Evolutionary conservation across 2,888 invertebrate species (phyloP).

Genomic region (Caenorhabditis wallacei): DNA sequence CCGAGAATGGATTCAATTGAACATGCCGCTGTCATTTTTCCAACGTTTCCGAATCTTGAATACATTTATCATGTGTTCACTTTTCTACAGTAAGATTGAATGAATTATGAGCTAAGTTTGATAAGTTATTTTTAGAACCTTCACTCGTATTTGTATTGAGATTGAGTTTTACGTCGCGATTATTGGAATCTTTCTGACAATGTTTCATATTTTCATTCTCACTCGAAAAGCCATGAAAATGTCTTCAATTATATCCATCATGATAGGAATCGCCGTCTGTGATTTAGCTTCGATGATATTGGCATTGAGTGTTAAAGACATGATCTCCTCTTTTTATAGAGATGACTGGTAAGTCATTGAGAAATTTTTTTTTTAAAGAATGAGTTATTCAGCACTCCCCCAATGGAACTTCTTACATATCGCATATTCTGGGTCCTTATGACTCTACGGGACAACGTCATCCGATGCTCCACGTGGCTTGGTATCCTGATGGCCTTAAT

Average conservation of each 20-base stretch:
- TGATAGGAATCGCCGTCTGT: constrained; percentile 14
- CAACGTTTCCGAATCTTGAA: neutral
- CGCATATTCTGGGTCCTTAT: neutral
- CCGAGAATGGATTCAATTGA: neutral
- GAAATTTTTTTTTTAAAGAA: neutral
- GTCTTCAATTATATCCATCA: constrained; percentile 12
- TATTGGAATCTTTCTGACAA: neutral
- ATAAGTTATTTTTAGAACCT: no score
- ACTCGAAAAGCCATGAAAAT: constrained; percentile 3
- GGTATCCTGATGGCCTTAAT: constrained; percentile 14
- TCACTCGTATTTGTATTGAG: neutral
- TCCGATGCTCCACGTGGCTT: constrained; percentile 21
- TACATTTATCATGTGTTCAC: neutral
- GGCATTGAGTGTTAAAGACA: neutral
- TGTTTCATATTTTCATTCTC: constrained; percentile 12
- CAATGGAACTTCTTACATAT: neutral
- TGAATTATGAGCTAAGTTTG: neutral
- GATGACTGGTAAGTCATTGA: constrained; percentile 5
- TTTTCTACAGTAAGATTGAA: neutral
- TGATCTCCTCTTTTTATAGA: neutral
- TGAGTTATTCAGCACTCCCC: constrained; percentile 3
- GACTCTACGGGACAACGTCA: neutral
- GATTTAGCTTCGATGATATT: neutral
- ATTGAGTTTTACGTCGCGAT: constrained; percentile 5
- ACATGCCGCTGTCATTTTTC: neutral